These are phyloP conservation scores for Drosophila persimilis DNA, from an alignment of 1,140 invertebrate species.

Conservation along the genomic window DNA sequence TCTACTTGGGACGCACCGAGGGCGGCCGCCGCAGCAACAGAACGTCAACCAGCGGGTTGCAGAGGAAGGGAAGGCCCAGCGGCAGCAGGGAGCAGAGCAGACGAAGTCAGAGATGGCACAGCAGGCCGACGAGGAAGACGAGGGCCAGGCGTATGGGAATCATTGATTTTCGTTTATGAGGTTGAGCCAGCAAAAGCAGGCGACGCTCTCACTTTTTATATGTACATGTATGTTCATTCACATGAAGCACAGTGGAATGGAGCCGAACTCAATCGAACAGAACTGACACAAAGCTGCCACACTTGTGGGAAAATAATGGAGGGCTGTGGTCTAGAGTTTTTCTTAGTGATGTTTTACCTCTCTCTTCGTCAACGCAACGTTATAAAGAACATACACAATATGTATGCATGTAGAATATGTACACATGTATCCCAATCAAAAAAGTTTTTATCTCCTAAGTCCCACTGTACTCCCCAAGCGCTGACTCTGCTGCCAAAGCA, in stretches of 20 bases:
- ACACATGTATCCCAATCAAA: not conserved
- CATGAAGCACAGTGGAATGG: conserved; percentile 63
- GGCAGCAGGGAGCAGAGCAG: conserved; percentile 19
- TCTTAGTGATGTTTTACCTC: too few species aligned
- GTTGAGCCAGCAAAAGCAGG: conserved; percentile 38
- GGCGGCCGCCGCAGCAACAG: not conserved
- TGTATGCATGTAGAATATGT: not conserved
- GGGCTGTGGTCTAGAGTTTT: conserved; percentile 3
- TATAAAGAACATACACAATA: not conserved
- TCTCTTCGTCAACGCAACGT: too few species aligned
- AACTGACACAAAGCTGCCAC: not conserved
- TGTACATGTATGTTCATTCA: conserved; percentile 73
- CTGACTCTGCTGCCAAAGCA: too few species aligned
- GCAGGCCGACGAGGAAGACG: not conserved
- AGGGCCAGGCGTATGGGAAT: conserved; percentile 59
- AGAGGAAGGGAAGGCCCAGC: not conserved
- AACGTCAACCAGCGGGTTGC: not conserved
- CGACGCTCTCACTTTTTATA: conserved; percentile 77
- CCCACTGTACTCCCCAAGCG: too few species aligned
- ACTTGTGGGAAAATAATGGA: too few species aligned
- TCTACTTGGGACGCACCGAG: too few species aligned
- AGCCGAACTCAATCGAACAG: not conserved
- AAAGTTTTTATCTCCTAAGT: not conserved
- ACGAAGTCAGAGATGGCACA: conserved; percentile 4
- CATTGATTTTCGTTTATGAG: conserved; percentile 81